These are phyloP conservation scores for Melanotaenia boesemani DNA, from an alignment of 2,797 vertebrate genomes.

Conservation along the genomic window DNA sequence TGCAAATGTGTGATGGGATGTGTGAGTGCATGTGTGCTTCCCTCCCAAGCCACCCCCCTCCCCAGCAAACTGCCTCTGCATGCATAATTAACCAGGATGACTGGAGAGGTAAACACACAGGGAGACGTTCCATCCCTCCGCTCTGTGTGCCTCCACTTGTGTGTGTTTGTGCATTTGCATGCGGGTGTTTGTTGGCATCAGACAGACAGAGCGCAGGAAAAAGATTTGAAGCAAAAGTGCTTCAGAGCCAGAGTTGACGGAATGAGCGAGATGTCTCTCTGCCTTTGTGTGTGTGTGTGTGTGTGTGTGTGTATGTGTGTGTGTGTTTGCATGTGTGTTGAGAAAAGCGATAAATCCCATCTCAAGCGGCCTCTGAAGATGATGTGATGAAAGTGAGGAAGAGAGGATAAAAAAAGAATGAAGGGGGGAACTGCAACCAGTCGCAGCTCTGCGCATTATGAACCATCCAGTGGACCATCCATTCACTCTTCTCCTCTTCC, in stretches of 20 bases:
- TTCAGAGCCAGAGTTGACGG: slow-evolving; percentile 61
- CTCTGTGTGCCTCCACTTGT: slow-evolving; percentile 35
- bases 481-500: slow-evolving; percentile 59
- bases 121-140: slow-evolving; percentile 62
- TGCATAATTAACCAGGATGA: slow-evolving; percentile 80
- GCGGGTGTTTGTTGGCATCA: slow-evolving; percentile 61
- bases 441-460: slow-evolving; percentile 72
- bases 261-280: slow-evolving; percentile 54
- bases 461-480: slow-evolving; percentile 79
- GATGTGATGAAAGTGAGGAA: slow-evolving; percentile 78
- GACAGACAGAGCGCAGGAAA: slow-evolving; percentile 61
- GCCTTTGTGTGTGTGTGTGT: slow-evolving; percentile 11
- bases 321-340: slow-evolving; percentile 22
- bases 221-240: slow-evolving; percentile 62
- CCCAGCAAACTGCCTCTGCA: slow-evolving; percentile 73
- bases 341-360: slow-evolving; percentile 77
- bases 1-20: slow-evolving; percentile 38
- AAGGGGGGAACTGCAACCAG: slow-evolving; percentile 63
- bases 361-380: slow-evolving; percentile 78
- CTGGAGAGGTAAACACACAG: slow-evolving; percentile 77
- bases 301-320: slow-evolving; percentile 9
- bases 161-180: slow-evolving; percentile 22
- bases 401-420: slow-evolving; percentile 73
- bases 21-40: slow-evolving; percentile 40
- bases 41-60: slow-evolving; percentile 68